Percentiles rank a stretch among this genome's conserved stretches.
Evolutionary conservation across 2,888 invertebrate genomes (phyloP).

Genomic region (Bugula neritina): DNA sequence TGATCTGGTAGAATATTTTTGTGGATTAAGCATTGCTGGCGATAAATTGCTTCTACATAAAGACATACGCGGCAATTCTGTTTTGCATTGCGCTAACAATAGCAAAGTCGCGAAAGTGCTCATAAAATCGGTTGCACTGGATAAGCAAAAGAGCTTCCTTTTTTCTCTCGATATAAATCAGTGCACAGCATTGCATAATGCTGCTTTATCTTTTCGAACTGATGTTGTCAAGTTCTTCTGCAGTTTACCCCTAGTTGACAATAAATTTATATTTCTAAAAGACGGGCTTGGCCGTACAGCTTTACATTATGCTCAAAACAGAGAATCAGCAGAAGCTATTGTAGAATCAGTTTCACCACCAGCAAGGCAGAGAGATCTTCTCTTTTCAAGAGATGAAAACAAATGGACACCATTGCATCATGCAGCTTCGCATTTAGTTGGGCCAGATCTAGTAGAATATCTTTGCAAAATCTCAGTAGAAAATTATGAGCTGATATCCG

Average conservation of each 20-base stretch:
- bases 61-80: background rate
- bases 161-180: background rate
- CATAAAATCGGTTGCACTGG: background rate
- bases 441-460: background rate
- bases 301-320: background rate
- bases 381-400: background rate
- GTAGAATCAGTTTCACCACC: background rate
- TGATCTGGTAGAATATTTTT: background rate
- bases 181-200: background rate
- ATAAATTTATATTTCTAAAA: background rate
- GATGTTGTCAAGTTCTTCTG: background rate
- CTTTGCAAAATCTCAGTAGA: background rate
- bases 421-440: background rate
- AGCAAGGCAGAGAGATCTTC: background rate
- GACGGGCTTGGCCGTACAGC: background rate
- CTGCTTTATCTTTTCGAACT: background rate
- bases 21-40: background rate
- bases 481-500: background rate
- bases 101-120: background rate
- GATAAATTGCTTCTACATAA: background rate
- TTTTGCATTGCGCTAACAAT: background rate
- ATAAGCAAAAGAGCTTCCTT: background rate
- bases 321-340: background rate
- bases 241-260: background rate
- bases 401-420: background rate